These are phyloP conservation scores for Oxycera nigricornis DNA, from an alignment of 2,888 invertebrate species.

Conservation along the genomic window DNA sequence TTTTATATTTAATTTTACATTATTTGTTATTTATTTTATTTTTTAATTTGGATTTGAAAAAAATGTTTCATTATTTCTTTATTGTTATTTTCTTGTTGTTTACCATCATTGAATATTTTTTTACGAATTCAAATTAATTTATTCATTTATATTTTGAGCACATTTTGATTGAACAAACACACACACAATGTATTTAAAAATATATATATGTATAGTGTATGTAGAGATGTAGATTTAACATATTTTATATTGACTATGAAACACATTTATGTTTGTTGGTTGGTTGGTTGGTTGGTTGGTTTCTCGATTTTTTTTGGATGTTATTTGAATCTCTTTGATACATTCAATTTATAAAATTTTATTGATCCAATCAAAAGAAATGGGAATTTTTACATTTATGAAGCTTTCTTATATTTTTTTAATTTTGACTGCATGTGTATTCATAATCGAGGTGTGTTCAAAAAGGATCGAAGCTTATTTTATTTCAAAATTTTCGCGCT, in stretches of 20 bases:
- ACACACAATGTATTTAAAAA: slow-evolving; percentile 24
- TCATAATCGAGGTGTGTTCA: too few species aligned
- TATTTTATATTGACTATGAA: slow-evolving; percentile 14
- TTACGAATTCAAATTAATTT: not conserved
- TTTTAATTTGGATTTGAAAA: not conserved
- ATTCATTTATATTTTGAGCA: slow-evolving; percentile 4
- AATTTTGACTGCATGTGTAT: too few species aligned
- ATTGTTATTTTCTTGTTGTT: not conserved
- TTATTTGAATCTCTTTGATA: too few species aligned
- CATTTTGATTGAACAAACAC: not conserved
- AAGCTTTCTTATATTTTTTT: too few species aligned
- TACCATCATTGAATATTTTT: not conserved
- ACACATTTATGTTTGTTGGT: not conserved
- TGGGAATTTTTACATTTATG: too few species aligned
- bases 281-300: not conserved
- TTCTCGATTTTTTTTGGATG: too few species aligned
- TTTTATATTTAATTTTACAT: not conserved
- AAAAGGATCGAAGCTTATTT: too few species aligned
- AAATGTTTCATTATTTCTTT: not conserved
- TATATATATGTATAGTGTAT: not conserved
- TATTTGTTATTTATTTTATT: not conserved
- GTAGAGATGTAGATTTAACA: too few species aligned
- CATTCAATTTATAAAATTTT: too few species aligned
- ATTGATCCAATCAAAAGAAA: too few species aligned
- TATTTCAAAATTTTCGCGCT: too few species aligned